phyloP scores from a whole-genome alignment of 2,113 vertebrate species.

The Centropus unirufus region DNA sequence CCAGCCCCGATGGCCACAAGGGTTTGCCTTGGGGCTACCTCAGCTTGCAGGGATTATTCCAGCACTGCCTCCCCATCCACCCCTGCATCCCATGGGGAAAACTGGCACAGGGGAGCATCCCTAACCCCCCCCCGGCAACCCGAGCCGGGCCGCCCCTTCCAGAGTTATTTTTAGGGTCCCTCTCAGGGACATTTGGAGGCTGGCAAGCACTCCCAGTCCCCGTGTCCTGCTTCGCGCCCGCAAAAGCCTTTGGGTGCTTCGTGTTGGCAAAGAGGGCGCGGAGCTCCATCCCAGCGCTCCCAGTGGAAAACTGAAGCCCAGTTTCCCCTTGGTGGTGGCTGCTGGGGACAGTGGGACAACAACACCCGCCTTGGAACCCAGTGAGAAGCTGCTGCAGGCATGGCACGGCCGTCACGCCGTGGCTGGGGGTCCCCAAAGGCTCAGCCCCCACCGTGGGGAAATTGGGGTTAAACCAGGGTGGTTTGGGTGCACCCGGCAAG shows the following conservation, averaged over 20 bases:
- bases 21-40: background rate
- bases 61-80: rapidly evolving
- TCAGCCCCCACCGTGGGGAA: background rate
- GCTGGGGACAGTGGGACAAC: too few species aligned
- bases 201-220: background rate
- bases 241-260: background rate
- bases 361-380: too few species aligned
- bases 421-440: too few species aligned
- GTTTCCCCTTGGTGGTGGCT: too few species aligned
- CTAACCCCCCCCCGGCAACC: background rate
- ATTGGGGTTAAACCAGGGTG: rapidly evolving
- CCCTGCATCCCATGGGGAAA: rapidly evolving
- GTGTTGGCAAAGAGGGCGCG: rapidly evolving
- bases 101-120: rapidly evolving
- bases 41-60: rapidly evolving
- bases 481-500: background rate
- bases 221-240: background rate
- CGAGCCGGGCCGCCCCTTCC: background rate
- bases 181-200: background rate
- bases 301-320: too few species aligned
- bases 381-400: too few species aligned
- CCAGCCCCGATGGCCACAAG: rapidly evolving
- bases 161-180: background rate
- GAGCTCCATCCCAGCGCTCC: too few species aligned
- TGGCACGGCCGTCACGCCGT: too few species aligned